A percentile compares a stretch with the other conserved stretches of the same genome.
phyloP scores from a whole-genome alignment of 2,113 vertebrate species.

The Sakesphorus luctuosus region DNA sequence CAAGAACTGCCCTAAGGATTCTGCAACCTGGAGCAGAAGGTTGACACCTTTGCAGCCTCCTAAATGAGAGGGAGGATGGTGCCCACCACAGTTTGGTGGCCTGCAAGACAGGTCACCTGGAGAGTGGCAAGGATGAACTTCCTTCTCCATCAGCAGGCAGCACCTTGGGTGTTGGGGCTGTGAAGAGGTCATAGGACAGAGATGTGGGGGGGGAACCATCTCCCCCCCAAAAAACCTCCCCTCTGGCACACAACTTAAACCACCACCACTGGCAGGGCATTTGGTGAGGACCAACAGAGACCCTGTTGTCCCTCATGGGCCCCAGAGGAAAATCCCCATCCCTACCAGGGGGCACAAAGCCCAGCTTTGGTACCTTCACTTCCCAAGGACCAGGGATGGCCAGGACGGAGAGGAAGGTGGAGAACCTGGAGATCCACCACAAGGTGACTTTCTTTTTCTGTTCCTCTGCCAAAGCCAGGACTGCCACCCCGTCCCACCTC shows the following conservation, averaged over 20 bases:
- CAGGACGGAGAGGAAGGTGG: neutral
- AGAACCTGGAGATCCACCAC: neutral
- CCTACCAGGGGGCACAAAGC: neutral
- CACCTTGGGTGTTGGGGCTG: neutral
- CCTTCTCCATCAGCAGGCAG: neutral
- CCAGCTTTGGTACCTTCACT: neutral
- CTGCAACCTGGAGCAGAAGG: neutral
- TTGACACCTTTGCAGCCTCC: neutral
- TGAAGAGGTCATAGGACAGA: neutral
- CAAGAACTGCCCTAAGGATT: neutral
- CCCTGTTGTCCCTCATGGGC: accelerated
- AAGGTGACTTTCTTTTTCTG: accelerated
- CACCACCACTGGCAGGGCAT: neutral
- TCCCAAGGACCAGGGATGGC: neutral
- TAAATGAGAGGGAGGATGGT: accelerated
- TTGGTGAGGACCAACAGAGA: neutral
- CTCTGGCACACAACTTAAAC: neutral
- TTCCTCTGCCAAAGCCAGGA: neutral
- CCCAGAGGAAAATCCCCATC: neutral
- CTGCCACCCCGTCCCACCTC: accelerated
- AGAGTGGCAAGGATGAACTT: neutral
- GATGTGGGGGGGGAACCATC: neutral
- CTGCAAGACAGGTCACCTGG: neutral
- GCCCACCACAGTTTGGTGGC: neutral
- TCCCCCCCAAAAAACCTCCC: neutral